Evolutionary conservation across 2,113 vertebrate genomes (phyloP), one percentile per base, ranked within the genome.

Genomic region (Anhinga rufa): DNA sequence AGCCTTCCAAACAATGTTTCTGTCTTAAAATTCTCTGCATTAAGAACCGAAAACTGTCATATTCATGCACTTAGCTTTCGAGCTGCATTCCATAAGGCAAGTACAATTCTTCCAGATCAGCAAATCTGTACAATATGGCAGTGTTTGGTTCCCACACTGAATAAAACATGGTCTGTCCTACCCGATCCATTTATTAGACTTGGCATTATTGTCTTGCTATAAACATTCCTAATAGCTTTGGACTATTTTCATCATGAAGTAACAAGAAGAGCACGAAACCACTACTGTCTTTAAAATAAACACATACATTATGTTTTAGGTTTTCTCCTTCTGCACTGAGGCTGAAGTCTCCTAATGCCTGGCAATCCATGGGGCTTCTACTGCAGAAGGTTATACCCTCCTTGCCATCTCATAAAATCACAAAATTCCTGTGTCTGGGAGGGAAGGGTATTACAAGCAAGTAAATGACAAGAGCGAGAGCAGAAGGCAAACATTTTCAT

Each of bases 91-190:
- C 19, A 5, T 76, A 89, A 88, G 65, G 85, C 90, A 95, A 94
- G 82, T 77, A 90, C 46, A 10, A 93, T 94, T 92, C 88, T 79
- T 95, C 90, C 70, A 55, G 92, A 76, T 82, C 81, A 62, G 86
- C 75, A 84, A 76, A 46, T 52, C 82, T 72, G 87, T 61, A 71
- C 48, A 96, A 94, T 90, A 86, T 60, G 55, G 85, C 86, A 81
- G 84, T 38, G 70, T 87, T 95, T 58, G 31, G 57, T 95, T 97
- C 92, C 44, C 77, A 88, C 90, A 94, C 86, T 92, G 88, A 94
- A 96, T 96, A 95, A 95, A 96, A 96, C 89, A 72, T 83, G 34
- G 60, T 68, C 80, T 90, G 74, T 94, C 77, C 88, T 82, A 70
- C 1, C 49, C 2, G 2, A 86, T 88, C 48, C 61, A 13, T 89